Conservation (phyloP, 2,113 vertebrate genomes). For the Tursiops truncatus region DNA sequence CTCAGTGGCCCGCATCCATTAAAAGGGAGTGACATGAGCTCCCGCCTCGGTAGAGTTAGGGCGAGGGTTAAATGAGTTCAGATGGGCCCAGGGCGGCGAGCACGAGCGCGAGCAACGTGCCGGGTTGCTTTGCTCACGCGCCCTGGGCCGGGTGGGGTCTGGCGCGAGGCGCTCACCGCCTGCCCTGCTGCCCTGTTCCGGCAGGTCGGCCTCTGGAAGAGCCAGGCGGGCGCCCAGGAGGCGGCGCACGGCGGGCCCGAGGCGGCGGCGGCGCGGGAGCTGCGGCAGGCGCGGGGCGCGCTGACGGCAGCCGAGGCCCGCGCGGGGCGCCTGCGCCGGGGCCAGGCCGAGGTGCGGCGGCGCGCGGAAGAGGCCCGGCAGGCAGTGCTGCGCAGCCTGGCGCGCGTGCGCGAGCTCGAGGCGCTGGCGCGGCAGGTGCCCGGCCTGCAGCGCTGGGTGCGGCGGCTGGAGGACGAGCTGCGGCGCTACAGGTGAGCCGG, state of each 20-base stretch:
- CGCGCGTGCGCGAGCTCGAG: slow-evolving; percentile 95
- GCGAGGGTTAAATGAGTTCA: not conserved
- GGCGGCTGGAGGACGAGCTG: slow-evolving; percentile 90
- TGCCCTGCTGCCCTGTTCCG: slow-evolving; percentile 12
- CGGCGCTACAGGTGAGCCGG: slow-evolving; percentile 88
- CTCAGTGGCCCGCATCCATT: not conserved
- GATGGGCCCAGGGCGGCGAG: accelerated
- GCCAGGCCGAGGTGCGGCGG: slow-evolving; percentile 90
- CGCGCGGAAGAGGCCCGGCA: slow-evolving; percentile 92
- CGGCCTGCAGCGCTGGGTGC: slow-evolving; percentile 85
- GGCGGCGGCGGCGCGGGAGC: slow-evolving; percentile 87
- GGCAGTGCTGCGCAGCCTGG: slow-evolving; percentile 87
- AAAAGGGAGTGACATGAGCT: no score
- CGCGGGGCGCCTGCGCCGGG: slow-evolving; percentile 87
- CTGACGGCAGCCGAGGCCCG: slow-evolving; percentile 86
- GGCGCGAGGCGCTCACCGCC: not conserved
- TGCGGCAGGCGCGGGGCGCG: slow-evolving; percentile 86
- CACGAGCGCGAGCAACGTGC: not conserved
- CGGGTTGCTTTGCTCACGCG: accelerated
- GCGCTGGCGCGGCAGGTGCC: slow-evolving; percentile 88
- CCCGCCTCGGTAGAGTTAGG: accelerated
- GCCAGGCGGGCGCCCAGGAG: slow-evolving; percentile 85
- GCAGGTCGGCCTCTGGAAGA: slow-evolving; percentile 95
- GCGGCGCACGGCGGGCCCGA: slow-evolving; percentile 85
- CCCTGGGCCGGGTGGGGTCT: not conserved